phyloP scores from a whole-genome alignment of 2,888 invertebrate species.

The Papilio demoleus region DNA sequence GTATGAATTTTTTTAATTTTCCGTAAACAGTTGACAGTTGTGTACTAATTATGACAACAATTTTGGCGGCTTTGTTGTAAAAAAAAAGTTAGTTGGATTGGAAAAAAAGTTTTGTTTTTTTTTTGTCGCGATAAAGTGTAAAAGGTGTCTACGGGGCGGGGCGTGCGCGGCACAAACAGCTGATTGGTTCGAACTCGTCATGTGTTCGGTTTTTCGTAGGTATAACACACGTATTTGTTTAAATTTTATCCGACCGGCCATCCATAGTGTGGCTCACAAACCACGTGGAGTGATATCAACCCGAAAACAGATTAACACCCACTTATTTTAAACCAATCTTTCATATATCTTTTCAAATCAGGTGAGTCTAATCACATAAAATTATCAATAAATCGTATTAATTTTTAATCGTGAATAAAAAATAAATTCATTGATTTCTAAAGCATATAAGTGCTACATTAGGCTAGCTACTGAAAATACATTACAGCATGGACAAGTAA shows the following conservation, averaged over 20 bases:
- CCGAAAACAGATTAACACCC: background rate
- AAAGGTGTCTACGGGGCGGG: conserved; percentile 76
- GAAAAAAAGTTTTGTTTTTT: conserved; percentile 58
- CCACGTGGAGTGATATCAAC: conserved; percentile 12
- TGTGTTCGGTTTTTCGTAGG: conserved; percentile 80
- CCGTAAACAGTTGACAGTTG: conserved; percentile 1
- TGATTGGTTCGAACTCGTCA: conserved; percentile 75
- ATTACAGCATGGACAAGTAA: too few relatives aligned
- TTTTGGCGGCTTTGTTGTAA: conserved; percentile 38
- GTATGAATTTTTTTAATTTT: background rate
- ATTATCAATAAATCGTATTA: too few relatives aligned
- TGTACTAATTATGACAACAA: background rate
- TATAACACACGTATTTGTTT: conserved; percentile 54
- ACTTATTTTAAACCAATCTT: too few relatives aligned
- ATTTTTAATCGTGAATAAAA: too few relatives aligned
- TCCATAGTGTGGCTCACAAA: conserved; percentile 27
- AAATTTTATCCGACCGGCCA: conserved; percentile 51
- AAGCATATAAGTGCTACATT: too few relatives aligned
- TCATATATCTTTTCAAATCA: background rate
- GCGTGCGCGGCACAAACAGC: conserved; percentile 73
- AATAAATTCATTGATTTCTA: too few relatives aligned
- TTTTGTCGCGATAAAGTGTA: conserved; percentile 69
- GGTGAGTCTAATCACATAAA: too few relatives aligned
- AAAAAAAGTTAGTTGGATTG: conserved; percentile 59
- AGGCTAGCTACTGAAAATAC: too few relatives aligned